Base-by-base conservation (phyloP, 2,888 invertebrate genomes). In the Gortyna flavago region DNA sequence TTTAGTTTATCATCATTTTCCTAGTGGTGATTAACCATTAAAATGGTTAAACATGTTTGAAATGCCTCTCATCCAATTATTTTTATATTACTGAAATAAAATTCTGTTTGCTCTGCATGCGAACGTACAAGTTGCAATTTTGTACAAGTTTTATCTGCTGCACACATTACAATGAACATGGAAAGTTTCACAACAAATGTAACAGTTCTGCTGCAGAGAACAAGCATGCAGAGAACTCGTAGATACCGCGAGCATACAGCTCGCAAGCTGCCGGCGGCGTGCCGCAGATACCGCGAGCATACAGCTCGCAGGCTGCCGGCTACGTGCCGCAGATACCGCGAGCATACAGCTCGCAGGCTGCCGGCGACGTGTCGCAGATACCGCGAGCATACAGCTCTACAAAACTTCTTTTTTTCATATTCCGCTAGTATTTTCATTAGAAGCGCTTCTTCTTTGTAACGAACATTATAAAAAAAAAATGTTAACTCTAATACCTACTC, bases 171-270 rank as follows among this genome's bases (percentile, higher is more conserved):
- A 85, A 81, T 72, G 51, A 51, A 54, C 75, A 72, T 16, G 76
- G 41, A 75, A 83, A 83, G 83, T 83, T 81, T 62, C 32, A 32
- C 79, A 81, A 72, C 84, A 79, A 79, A 71, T 57, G 69, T 72
- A 72, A 76, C 85, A 57, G 68, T 62, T 72, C 25, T 13, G 16
- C 48, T 66, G 71, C 51, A 66, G 35, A 54, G 62, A 61, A 69
- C 71, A 57, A 69, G 68, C 38, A 72, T 51, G 79, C 64, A 38
- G 70, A n/a, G 68, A 71, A 32, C 38, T 38, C 44, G 25, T 8
- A 41, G 69, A 62, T 70, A 72, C 80, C 62, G 54, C 68, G 32
- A n/a, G 5, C 35, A 4, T 35, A 35, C 35, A 4, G 35, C 80
- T 59, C 38, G 32, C 82, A 2, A 29, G 75, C 69, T 32, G 57